Conservation (phyloP, 2,888 invertebrate species). For the Brachyptera putata region DNA sequence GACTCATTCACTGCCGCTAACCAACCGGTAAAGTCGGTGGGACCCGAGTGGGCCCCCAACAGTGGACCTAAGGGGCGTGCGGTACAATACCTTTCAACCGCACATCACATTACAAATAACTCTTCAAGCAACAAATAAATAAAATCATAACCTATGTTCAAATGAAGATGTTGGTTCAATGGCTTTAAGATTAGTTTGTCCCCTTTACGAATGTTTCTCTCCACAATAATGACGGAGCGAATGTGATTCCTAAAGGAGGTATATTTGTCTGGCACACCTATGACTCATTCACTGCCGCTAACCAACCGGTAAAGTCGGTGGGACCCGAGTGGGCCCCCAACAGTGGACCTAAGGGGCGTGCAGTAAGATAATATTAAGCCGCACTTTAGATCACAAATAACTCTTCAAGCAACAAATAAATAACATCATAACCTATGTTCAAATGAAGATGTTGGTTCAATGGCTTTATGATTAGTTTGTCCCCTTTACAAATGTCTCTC, state of each 20-base stretch:
- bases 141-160: too few relatives aligned
- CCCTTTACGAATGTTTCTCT: background rate
- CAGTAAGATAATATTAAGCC: too few relatives aligned
- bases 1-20: conserved; percentile 34
- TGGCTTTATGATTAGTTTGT: too few relatives aligned
- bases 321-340: conserved; percentile 25
- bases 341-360: conserved; percentile 34
- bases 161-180: too few relatives aligned
- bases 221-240: background rate
- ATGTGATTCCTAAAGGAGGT: conserved; percentile 3
- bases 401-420: too few relatives aligned
- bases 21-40: conserved; percentile 35
- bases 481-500: background rate
- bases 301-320: conserved; percentile 34
- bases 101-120: too few relatives aligned
- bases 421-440: too few relatives aligned
- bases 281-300: conserved; percentile 35
- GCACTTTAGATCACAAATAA: too few relatives aligned
- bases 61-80: conserved; percentile 35
- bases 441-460: too few relatives aligned
- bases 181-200: too few relatives aligned
- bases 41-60: conserved; percentile 23
- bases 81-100: too few relatives aligned
- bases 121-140: too few relatives aligned
- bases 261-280: conserved; percentile 32